Conservation (phyloP, 2,797 vertebrate species). For the Danio aesculapii region DNA sequence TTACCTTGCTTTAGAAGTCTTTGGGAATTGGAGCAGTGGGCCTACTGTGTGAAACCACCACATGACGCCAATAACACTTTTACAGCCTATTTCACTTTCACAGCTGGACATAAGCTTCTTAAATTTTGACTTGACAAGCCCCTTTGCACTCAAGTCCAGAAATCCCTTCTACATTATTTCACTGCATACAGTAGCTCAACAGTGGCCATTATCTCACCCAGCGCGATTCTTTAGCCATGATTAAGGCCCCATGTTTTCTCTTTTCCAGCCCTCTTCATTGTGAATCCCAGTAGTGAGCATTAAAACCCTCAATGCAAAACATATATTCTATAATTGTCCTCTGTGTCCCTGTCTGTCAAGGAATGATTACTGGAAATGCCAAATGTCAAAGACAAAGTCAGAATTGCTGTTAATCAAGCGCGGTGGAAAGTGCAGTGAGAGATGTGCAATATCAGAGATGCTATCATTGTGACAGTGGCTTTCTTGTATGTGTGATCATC, state of each 20-base stretch:
- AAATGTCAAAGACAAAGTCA: constrained; percentile 43
- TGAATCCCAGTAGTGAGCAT: background rate
- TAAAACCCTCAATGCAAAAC: constrained; percentile 19
- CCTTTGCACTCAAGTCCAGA: constrained; percentile 24
- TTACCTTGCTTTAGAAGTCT: constrained; percentile 15
- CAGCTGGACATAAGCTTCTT: constrained; percentile 39
- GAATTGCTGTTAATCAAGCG: constrained; percentile 36
- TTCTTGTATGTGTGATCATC: constrained; percentile 2
- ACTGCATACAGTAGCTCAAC: constrained; percentile 4
- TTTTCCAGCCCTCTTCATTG: background rate
- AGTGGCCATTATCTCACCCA: constrained; percentile 13
- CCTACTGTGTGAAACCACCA: constrained; percentile 29
- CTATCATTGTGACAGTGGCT: constrained; percentile 2
- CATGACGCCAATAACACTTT: constrained; percentile 40
- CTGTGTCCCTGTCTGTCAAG: constrained; percentile 6
- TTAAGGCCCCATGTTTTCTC: constrained; percentile 23
- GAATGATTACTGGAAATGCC: constrained; percentile 28
- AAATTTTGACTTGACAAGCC: constrained; percentile 40
- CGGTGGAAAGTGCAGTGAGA: background rate
- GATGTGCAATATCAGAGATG: constrained; percentile 31
- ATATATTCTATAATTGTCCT: constrained; percentile 8
- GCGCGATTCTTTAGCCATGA: background rate
- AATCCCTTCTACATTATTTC: background rate
- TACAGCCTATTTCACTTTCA: constrained; percentile 42
- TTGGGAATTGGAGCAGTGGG: constrained; percentile 12